Conservation (phyloP, 2,797 vertebrate species). For the Emys orbicularis region DNA sequence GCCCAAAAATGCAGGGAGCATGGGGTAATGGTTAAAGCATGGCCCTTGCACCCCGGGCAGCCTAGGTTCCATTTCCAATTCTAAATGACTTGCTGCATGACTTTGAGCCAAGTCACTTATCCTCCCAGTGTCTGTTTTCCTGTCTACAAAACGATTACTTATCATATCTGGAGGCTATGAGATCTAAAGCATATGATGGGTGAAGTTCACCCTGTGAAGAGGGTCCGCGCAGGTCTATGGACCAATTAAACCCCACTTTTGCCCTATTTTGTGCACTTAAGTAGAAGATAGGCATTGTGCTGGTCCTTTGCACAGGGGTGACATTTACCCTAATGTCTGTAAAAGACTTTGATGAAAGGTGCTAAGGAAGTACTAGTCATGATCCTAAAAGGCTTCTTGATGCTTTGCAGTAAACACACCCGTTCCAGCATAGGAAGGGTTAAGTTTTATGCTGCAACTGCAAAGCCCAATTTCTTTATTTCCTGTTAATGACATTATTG, state of each 20-base stretch:
- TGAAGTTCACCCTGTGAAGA: neutral
- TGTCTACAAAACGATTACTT: neutral
- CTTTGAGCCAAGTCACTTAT: neutral
- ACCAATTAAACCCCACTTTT: neutral
- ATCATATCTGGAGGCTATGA: neutral
- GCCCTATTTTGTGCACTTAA: neutral
- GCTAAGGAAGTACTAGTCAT: neutral
- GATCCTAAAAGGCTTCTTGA: neutral
- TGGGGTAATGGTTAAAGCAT: neutral
- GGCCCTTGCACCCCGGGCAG: neutral
- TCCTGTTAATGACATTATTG: conserved; percentile 85
- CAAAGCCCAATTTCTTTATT: conserved; percentile 80
- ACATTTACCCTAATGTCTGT: neutral
- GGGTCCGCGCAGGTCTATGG: neutral
- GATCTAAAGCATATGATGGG: neutral
- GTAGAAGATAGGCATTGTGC: neutral
- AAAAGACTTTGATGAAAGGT: neutral
- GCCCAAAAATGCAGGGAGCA: neutral
- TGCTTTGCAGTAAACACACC: neutral
- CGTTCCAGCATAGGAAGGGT: conserved; percentile 66
- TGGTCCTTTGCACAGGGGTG: neutral
- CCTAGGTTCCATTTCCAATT: neutral
- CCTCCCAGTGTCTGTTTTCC: neutral
- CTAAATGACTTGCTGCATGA: neutral
- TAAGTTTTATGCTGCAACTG: conserved; percentile 75